phyloP scores from a whole-genome alignment of 1,140 invertebrate species.

The Drosophila chauvacae region DNA sequence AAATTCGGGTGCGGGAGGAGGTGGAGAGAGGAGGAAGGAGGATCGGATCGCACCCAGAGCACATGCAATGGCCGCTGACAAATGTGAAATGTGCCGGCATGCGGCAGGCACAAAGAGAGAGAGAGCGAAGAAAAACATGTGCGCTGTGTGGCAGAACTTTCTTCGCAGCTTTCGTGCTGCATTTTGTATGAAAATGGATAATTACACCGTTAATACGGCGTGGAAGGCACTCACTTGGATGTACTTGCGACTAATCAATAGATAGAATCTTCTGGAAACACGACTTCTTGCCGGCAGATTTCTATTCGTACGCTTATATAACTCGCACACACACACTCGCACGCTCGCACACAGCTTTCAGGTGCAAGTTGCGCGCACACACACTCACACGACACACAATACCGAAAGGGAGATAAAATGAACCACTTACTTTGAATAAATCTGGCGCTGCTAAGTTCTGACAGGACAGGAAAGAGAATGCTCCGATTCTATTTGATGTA shows the following conservation, averaged over 20 bases:
- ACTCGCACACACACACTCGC: conserved; percentile 13
- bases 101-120: conserved; percentile 28
- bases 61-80: conserved; percentile 31
- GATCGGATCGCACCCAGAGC: not conserved
- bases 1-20: not conserved
- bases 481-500: conserved; percentile 59
- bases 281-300: conserved; percentile 38
- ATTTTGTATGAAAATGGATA: not conserved
- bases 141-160: conserved; percentile 26
- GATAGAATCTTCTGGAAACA: conserved; percentile 63
- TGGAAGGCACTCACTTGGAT: conserved; percentile 2
- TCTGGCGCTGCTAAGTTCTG: conserved; percentile 34
- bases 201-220: not conserved
- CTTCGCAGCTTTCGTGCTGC: conserved; percentile 19
- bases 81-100: conserved; percentile 51
- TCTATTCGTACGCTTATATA: conserved; percentile 51
- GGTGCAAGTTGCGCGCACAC: conserved; percentile 16
- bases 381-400: not conserved
- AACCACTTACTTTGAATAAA: conserved; percentile 59
- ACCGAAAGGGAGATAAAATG: too few species aligned
- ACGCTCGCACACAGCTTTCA: conserved; percentile 10
- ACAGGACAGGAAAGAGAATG: conserved; percentile 33
- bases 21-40: not conserved
- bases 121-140: conserved; percentile 60
- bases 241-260: conserved; percentile 20